Base-by-base conservation (phyloP, 2,888 invertebrate species). In the Tenthredo notha region DNA sequence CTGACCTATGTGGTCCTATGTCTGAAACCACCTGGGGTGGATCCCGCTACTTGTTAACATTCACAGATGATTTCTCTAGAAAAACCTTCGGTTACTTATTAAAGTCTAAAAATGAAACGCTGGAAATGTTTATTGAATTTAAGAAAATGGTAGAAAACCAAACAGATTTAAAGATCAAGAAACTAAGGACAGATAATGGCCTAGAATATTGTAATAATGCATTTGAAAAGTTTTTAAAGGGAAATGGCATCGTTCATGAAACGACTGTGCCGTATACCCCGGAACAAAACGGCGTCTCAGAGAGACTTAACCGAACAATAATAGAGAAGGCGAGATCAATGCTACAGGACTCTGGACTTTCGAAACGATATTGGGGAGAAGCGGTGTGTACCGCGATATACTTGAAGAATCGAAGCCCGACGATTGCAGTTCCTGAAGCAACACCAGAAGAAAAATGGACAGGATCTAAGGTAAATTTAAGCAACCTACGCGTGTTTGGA, bases 341-440 rank as follows among this genome's bases (percentile, higher is more conserved):
- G 83, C 54, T 89, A 5, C 85, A 87, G 33, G 86, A 77, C 0
- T 86, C 84, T 25, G 89, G 88, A 0, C 61, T 91, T 10, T 72
- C 86, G 43, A 84, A 87, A 40, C 88, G 88, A n/a, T 87, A 91
- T 6, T 93, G 92, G 93, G 92, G 92, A 5, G 93, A 93, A 88
- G 93, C 93, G 4, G 89, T 92, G 0, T 89, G 90, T 6, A 91
- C 90, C 84, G 91, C 91, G 12, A 89, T 90, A 1, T 92, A 91
- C 85, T 84, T 92, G 43, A 86, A 92, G 4, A 93, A 93, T 84
- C 87, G 91, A 70, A 91, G 86, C 3, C 89, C 90, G 37, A 89
- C 90, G 2, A 90, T 87, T 29, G 88, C 90, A 47, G 87, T 88
- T 6, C 29, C 83, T 1, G 86, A 88, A 65, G 86, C 84, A 47